A percentile compares a stretch with the other conserved stretches of the same genome.
Conservation (phyloP, 2,113 vertebrate genomes). For the Paraplagusia blochii region DNA sequence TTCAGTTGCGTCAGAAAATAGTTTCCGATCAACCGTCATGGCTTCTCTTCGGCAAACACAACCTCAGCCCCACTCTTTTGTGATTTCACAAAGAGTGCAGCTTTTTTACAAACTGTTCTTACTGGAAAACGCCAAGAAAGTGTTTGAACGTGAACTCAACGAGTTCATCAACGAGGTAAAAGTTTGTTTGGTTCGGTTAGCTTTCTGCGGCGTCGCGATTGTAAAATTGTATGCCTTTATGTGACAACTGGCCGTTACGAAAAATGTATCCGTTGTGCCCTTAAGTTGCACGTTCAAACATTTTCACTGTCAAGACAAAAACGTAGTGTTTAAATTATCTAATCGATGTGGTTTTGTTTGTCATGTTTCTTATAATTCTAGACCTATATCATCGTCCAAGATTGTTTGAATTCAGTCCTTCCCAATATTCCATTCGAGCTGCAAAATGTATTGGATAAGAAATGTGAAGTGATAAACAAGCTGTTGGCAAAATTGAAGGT, state of each 20-base stretch:
- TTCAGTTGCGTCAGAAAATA: not conserved
- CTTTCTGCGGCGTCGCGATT: too few relatives aligned
- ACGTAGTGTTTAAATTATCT: not conserved
- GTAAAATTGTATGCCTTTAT: too few relatives aligned
- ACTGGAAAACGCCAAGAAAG: conserved; percentile 46
- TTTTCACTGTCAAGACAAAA: too few relatives aligned
- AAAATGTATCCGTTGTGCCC: too few relatives aligned
- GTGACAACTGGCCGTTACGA: too few relatives aligned
- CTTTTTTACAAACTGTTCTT: conserved; percentile 44
- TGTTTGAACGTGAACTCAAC: conserved; percentile 48
- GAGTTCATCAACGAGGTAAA: conserved; percentile 52
- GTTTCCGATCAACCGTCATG: conserved; percentile 10
- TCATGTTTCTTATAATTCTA: conserved; percentile 8
- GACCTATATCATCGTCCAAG: conserved; percentile 55
- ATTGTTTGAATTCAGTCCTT: conserved; percentile 39
- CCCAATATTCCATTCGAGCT: conserved; percentile 34
- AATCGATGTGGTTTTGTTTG: too few relatives aligned
- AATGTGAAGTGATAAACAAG: conserved; percentile 36
- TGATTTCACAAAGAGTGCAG: conserved; percentile 14
- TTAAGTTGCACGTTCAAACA: too few relatives aligned
- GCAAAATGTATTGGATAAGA: conserved; percentile 38
- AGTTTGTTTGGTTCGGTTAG: not conserved
- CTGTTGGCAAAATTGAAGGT: conserved; percentile 45
- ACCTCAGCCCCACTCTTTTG: not conserved
- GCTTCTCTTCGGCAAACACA: conserved; percentile 2